Evolutionary conservation across 2,113 vertebrate species (phyloP).

Genomic region (Rhagologus leucostigma): DNA sequence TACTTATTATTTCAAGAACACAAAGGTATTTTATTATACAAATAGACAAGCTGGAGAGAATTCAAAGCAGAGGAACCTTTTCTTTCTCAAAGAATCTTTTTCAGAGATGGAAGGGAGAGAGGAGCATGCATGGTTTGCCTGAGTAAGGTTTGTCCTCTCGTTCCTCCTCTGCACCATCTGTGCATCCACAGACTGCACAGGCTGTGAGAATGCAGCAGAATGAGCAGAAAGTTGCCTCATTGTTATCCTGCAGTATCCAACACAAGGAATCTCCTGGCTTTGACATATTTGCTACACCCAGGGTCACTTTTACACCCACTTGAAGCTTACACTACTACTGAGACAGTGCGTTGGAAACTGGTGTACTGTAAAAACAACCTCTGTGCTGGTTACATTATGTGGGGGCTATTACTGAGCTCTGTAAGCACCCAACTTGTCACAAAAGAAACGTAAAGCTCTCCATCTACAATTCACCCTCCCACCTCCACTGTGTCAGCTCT

Average conservation of each 20-base stretch:
- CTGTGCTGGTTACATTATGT: neutral
- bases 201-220: neutral
- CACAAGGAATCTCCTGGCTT: neutral
- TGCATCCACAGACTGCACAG: neutral
- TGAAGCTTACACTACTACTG: neutral
- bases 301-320: neutral
- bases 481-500: neutral
- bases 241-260: neutral
- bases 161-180: neutral
- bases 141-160: constrained; percentile 2
- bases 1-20: neutral
- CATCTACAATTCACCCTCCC: neutral
- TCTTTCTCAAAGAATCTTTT: neutral
- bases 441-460: neutral
- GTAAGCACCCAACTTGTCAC: neutral
- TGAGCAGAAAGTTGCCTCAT: neutral
- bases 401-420: neutral
- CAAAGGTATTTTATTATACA: neutral
- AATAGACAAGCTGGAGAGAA: neutral
- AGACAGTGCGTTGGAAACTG: neutral
- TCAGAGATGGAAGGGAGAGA: neutral
- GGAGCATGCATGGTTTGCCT: neutral
- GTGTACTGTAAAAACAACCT: neutral
- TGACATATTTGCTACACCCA: neutral
- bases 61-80: neutral